Evolutionary conservation across 1,140 invertebrate species (phyloP).

Genomic region (Aphidius ervi): DNA sequence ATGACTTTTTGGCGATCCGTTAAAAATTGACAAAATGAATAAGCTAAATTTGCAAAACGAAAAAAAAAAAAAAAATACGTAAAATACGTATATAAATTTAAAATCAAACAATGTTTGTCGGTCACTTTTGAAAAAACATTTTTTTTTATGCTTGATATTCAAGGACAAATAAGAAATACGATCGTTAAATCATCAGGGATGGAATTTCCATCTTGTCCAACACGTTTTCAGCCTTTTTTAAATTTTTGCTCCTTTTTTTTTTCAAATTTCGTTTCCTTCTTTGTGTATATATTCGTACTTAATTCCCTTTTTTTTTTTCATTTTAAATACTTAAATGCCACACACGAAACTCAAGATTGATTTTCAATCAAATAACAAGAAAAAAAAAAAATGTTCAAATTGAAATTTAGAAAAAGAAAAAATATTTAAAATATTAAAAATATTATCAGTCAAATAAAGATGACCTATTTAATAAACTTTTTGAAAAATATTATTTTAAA

Average conservation of each 20-base stretch:
- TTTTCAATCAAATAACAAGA: no score
- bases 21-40: no score
- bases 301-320: no score
- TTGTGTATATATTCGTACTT: no score
- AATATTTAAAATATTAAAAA: neutral
- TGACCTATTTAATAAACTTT: no score
- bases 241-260: conserved; percentile 20
- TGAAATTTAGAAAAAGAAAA: neutral
- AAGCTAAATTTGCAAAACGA: no score
- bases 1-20: no score
- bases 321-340: no score
- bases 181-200: conserved; percentile 30
- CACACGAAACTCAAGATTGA: no score
- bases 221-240: conserved; percentile 11
- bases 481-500: no score
- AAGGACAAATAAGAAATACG: conserved; percentile 38
- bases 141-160: conserved; percentile 23
- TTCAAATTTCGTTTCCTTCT: neutral
- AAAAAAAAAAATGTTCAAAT: neutral
- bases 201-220: conserved; percentile 21
- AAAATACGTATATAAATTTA: no score
- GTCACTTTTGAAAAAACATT: neutral
- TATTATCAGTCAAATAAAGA: neutral
- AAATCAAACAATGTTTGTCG: neutral
- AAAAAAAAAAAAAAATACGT: no score